Conservation (phyloP, 2,888 invertebrate species). For the Labia minor region DNA sequence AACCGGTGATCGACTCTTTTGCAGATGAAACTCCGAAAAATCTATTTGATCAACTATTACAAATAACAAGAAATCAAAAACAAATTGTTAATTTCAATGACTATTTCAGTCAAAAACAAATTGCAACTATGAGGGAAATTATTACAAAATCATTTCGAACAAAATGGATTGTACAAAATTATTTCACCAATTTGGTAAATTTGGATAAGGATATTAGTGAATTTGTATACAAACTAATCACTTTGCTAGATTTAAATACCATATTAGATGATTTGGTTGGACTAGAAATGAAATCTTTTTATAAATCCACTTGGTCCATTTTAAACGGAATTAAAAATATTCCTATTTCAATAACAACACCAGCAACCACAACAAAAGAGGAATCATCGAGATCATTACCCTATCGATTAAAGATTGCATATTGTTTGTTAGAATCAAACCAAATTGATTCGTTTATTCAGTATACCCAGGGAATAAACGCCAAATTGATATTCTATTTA, state of each 20-base stretch:
- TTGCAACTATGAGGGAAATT: neutral
- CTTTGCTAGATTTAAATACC: neutral
- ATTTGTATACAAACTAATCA: neutral
- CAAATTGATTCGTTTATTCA: conserved; percentile 1
- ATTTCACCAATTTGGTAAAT: neutral
- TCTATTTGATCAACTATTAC: neutral
- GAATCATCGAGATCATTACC: neutral
- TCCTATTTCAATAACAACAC: neutral
- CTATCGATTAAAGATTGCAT: neutral
- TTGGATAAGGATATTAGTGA: neutral
- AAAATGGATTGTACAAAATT: neutral
- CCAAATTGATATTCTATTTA: neutral
- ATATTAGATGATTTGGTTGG: neutral
- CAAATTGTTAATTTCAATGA: neutral
- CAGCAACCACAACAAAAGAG: neutral
- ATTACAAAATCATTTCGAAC: neutral
- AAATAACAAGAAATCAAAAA: neutral
- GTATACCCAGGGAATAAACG: neutral
- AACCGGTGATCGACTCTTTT: neutral
- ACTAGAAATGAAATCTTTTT: neutral
- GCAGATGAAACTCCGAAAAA: neutral
- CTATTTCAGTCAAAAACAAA: conserved; percentile 1
- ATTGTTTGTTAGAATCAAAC: neutral
- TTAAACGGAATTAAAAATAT: conserved; percentile 6
- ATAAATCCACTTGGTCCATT: neutral